These are phyloP conservation scores for Apis dorsata DNA, from an alignment of 1,140 invertebrate species.

Conservation along the genomic window DNA sequence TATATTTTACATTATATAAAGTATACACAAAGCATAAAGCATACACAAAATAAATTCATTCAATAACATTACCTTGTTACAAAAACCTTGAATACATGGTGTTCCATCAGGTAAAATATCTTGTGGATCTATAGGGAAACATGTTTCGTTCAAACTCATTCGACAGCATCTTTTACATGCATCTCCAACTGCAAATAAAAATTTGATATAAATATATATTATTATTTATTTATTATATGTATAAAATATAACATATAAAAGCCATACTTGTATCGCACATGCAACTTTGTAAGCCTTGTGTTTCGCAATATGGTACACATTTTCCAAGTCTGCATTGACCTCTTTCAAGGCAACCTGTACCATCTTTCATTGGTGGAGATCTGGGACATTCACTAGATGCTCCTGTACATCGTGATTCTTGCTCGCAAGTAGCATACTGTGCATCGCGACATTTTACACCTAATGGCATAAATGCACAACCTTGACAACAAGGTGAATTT, in stretches of 20 bases:
- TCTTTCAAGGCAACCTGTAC: conserved; percentile 92
- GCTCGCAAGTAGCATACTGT: conserved; percentile 93
- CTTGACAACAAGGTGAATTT: conserved; percentile 96
- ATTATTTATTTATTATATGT: neutral
- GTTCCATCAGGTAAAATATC: conserved; percentile 95
- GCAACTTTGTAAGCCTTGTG: conserved; percentile 93
- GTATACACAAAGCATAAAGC: neutral
- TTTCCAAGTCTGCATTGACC: conserved; percentile 92
- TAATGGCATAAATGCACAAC: conserved; percentile 90
- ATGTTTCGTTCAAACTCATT: conserved; percentile 94
- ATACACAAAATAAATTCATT: conserved; percentile 18
- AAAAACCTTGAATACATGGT: conserved; percentile 97
- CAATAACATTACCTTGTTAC: conserved; percentile 87
- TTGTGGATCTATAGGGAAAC: conserved; percentile 91
- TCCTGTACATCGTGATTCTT: conserved; percentile 90
- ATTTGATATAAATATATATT: neutral
- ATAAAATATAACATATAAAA: neutral
- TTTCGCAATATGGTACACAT: conserved; percentile 96
- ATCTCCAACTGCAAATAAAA: conserved; percentile 84
- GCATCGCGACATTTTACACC: conserved; percentile 92
- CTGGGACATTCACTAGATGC: conserved; percentile 87
- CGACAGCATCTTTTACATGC: conserved; percentile 95
- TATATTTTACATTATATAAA: neutral
- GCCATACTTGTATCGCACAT: conserved; percentile 94
- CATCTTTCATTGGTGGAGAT: conserved; percentile 92